phyloP scores from a whole-genome alignment of 2,113 vertebrate genomes.

The Gobius niger region DNA sequence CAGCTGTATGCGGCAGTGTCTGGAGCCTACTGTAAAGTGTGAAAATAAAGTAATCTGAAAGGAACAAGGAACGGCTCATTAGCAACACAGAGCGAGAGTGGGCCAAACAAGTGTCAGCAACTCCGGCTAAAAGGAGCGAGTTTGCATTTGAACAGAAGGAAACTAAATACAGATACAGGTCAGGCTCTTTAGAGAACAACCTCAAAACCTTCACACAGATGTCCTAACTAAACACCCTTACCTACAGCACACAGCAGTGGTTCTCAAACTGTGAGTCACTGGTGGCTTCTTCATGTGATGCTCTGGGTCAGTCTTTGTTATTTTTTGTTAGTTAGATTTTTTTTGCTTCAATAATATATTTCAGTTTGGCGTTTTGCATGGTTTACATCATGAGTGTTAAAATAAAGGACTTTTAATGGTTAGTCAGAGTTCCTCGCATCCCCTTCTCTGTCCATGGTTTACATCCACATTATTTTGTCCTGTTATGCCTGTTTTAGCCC shows the following conservation, averaged over 20 bases:
- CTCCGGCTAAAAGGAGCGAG: slow-evolving; percentile 19
- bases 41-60: slow-evolving; percentile 17
- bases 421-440: no score
- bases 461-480: no score
- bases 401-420: no score
- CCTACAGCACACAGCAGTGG: slow-evolving; percentile 5
- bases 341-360: no score
- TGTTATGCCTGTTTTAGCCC: no score
- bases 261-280: background rate
- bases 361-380: no score
- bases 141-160: slow-evolving; percentile 27
- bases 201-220: slow-evolving; percentile 30
- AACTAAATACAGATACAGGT: slow-evolving; percentile 8
- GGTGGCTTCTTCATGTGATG: background rate
- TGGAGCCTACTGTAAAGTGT: slow-evolving; percentile 11
- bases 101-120: slow-evolving; percentile 20
- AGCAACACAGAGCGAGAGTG: background rate
- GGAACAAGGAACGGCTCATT: slow-evolving; percentile 1
- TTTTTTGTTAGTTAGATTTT: no score
- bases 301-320: no score
- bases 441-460: no score
- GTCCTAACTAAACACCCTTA: slow-evolving; percentile 49
- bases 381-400: no score
- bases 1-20: slow-evolving; percentile 56
- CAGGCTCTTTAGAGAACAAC: slow-evolving; percentile 18